Conservation (phyloP, 2,888 invertebrate genomes). For the Tinea pellionella region DNA sequence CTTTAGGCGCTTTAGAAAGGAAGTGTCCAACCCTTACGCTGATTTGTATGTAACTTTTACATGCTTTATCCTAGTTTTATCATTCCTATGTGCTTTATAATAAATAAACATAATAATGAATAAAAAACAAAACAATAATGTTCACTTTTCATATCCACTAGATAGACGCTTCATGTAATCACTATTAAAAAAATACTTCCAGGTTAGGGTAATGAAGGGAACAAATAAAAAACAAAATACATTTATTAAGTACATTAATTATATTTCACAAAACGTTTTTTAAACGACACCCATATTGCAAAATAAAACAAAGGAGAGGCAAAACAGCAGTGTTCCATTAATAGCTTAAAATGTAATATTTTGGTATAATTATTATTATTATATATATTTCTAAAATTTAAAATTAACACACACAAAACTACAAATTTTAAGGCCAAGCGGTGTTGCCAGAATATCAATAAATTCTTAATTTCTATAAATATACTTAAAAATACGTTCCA, state of each 20-base stretch:
- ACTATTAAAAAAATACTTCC: background rate
- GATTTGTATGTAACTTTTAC: too few species aligned
- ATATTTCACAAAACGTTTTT: constrained; percentile 40
- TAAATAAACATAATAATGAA: too few species aligned
- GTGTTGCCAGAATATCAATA: constrained; percentile 57
- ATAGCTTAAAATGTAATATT: constrained; percentile 18
- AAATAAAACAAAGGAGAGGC: constrained; percentile 51
- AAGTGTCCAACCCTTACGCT: too few species aligned
- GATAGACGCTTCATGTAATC: too few species aligned
- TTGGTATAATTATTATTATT: constrained; percentile 33
- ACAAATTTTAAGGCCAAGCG: constrained; percentile 66
- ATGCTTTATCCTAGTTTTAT: too few species aligned
- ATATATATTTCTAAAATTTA: constrained; percentile 19
- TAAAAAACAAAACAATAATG: too few species aligned
- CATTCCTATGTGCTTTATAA: too few species aligned
- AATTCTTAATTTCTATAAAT: constrained; percentile 6
- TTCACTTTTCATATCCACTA: too few species aligned
- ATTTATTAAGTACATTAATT: constrained; percentile 10
- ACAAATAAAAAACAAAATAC: background rate
- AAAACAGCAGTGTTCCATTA: constrained; percentile 33
- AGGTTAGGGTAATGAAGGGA: background rate
- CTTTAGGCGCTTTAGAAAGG: too few species aligned
- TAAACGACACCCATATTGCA: constrained; percentile 68
- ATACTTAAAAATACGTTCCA: constrained; percentile 5
- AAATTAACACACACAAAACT: constrained; percentile 38